Conservation (phyloP, 2,113 vertebrate species). For the Sander vitreus region DNA sequence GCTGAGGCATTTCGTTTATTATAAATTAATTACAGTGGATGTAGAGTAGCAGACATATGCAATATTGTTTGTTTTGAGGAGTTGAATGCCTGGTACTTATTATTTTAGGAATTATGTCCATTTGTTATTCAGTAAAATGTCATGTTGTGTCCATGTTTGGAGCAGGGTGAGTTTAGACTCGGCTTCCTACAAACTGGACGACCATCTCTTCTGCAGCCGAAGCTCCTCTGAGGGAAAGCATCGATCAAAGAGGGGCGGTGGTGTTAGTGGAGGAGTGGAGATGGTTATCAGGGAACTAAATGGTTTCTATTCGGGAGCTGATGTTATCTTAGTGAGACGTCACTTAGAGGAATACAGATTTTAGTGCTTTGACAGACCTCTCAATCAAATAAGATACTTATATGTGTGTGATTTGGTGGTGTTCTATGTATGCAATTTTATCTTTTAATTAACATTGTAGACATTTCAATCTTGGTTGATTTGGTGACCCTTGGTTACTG, state of each 20-base stretch:
- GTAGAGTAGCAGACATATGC: neutral
- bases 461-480: neutral
- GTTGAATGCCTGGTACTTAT: neutral
- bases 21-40: conserved; percentile 21
- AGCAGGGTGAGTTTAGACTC: neutral
- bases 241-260: conserved; percentile 18
- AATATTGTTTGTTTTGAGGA: neutral
- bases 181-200: neutral
- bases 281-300: conserved; percentile 51
- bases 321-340: conserved; percentile 31
- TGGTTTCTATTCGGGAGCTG: conserved; percentile 32
- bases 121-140: conserved; percentile 13
- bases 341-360: conserved; percentile 32
- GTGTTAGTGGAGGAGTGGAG: conserved; percentile 20
- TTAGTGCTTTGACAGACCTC: conserved; percentile 16
- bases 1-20: conserved; percentile 13
- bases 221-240: conserved; percentile 27
- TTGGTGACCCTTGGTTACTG: neutral
- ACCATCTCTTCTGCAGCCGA: neutral
- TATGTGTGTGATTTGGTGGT: neutral
- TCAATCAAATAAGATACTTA: conserved; percentile 4
- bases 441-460: neutral
- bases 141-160: conserved; percentile 16
- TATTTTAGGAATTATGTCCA: neutral
- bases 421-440: neutral